A percentile compares a stretch with the other conserved stretches of the same genome.
phyloP scores from a whole-genome alignment of 2,113 vertebrate genomes.

The Sceloporus undulatus region DNA sequence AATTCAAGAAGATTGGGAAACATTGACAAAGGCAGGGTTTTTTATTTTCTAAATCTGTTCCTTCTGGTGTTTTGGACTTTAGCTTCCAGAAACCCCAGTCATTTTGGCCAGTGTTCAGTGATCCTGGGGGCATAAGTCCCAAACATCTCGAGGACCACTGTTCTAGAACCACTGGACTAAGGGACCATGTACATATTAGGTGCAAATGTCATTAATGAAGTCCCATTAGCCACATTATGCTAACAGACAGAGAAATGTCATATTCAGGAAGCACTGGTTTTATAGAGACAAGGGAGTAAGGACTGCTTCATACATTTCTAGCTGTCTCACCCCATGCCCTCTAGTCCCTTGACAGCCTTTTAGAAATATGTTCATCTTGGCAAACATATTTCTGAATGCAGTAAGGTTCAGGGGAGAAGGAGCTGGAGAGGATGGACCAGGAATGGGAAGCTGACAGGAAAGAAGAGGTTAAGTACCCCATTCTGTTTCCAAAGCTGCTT shows the following conservation, averaged over 20 bases:
- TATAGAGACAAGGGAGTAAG: not conserved
- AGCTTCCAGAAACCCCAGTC: too few species aligned
- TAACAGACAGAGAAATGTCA: not conserved
- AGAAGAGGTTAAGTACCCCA: too few species aligned
- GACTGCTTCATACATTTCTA: not conserved
- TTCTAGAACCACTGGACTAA: too few species aligned
- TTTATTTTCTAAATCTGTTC: too few species aligned
- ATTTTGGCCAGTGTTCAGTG: too few species aligned
- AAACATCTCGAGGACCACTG: not conserved
- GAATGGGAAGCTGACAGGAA: not conserved
- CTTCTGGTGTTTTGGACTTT: too few species aligned
- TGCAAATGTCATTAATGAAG: not conserved
- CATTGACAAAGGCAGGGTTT: too few species aligned
- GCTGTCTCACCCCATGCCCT: not conserved
- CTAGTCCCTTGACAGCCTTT: not conserved
- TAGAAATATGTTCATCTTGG: too few species aligned
- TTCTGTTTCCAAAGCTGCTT: too few species aligned
- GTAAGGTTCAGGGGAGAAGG: not conserved
- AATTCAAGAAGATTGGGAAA: not conserved
- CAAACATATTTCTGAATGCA: not conserved
- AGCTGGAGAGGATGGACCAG: not conserved
- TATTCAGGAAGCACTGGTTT: not conserved
- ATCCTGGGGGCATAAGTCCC: not conserved
- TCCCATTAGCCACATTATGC: not conserved
- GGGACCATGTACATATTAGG: not conserved